These are phyloP conservation scores for Lithobates sylvaticus DNA, from an alignment of 2,797 vertebrate genomes.

Conservation along the genomic window DNA sequence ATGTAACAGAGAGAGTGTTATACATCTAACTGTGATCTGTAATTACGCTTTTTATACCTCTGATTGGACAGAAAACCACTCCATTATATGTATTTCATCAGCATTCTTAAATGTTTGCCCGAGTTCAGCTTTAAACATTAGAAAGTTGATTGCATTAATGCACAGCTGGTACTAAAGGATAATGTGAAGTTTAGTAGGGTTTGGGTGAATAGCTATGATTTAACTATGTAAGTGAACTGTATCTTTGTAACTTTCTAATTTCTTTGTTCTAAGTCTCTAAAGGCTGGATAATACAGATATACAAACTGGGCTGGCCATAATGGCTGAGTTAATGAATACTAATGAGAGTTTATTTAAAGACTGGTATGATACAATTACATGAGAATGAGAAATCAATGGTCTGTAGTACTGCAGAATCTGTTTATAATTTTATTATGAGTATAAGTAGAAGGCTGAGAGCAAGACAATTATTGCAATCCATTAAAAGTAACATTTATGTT, in stretches of 20 bases:
- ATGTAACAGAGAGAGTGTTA: too few species aligned
- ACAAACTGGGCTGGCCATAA: slow-evolving; percentile 19
- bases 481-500: slow-evolving; percentile 8
- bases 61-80: too few species aligned
- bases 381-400: slow-evolving; percentile 26
- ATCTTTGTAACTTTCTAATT: neutral
- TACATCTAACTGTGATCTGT: too few species aligned
- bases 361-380: slow-evolving; percentile 23
- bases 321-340: slow-evolving; percentile 28
- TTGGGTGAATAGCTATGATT: neutral
- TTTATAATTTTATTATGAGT: slow-evolving; percentile 27
- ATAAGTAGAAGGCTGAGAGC: slow-evolving; percentile 13
- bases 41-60: too few species aligned
- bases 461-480: slow-evolving; percentile 9
- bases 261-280: neutral
- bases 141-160: neutral
- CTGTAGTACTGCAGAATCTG: slow-evolving; percentile 17
- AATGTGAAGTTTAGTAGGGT: neutral
- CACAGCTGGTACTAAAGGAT: neutral
- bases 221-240: neutral
- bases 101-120: neutral
- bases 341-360: slow-evolving; percentile 16
- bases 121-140: neutral
- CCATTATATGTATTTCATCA: too few species aligned
- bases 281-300: neutral